A percentile compares a stretch with the other conserved stretches of the same genome.
Conservation (phyloP, 2,888 invertebrate genomes). For the Drosophila kanekoi region DNA sequence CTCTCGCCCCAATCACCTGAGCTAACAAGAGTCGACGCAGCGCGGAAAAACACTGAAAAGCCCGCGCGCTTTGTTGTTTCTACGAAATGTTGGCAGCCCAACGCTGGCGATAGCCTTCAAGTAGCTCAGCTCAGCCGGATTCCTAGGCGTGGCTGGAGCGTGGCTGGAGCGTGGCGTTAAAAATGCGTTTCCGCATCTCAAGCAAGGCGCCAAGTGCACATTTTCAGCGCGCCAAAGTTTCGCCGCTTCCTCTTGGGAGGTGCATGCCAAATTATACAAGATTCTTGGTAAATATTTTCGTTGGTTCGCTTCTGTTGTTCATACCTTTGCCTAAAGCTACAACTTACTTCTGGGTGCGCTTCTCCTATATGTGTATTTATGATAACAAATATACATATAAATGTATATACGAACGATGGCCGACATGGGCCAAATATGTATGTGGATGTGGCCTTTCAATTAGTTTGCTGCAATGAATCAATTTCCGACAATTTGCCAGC, state of each 20-base stretch:
- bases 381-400: not conserved
- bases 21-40: conserved; percentile 33
- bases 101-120: conserved; percentile 12
- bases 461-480: conserved; percentile 27
- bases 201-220: conserved; percentile 56
- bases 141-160: not conserved
- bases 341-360: not conserved
- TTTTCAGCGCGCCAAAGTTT: conserved; percentile 36
- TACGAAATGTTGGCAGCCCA: conserved; percentile 21
- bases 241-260: conserved; percentile 1
- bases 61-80: not conserved
- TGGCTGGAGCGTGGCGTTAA: not conserved
- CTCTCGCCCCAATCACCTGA: conserved; percentile 32
- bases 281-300: conserved; percentile 52
- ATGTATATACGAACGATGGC: not conserved
- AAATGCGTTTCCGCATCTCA: conserved; percentile 50
- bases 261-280: conserved; percentile 28
- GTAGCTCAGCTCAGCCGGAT: conserved; percentile 19
- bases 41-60: not conserved
- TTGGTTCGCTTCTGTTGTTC: conserved; percentile 3
- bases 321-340: conserved; percentile 13
- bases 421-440: conserved; percentile 16
- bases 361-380: not conserved
- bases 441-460: conserved; percentile 17
- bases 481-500: conserved; percentile 19